Conservation (phyloP, 2,113 vertebrate genomes). For the Oryzias melastigma region DNA sequence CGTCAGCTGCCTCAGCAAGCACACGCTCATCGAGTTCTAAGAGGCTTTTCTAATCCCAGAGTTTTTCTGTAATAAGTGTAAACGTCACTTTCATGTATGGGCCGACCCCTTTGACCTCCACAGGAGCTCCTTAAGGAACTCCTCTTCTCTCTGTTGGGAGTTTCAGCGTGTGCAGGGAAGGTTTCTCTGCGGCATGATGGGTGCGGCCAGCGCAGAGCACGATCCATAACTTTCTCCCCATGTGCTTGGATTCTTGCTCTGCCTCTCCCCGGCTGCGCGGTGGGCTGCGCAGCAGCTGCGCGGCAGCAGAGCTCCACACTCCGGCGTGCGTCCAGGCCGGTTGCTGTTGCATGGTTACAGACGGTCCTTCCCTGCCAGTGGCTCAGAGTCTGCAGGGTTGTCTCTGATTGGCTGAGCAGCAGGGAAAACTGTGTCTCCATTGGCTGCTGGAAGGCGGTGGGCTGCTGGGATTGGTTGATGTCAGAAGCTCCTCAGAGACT, state of each 20-base stretch:
- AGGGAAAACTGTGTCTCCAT: slow-evolving; percentile 37
- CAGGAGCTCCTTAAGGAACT: too few species aligned
- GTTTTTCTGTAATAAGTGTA: too few species aligned
- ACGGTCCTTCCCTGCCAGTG: slow-evolving; percentile 54
- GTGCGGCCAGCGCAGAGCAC: slow-evolving; percentile 59
- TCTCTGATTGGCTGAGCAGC: slow-evolving; percentile 51
- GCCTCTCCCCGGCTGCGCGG: slow-evolving; percentile 30
- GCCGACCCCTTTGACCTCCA: too few species aligned
- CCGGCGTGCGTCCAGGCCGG: slow-evolving; percentile 47
- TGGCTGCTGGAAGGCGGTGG: slow-evolving; percentile 46
- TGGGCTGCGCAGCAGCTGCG: slow-evolving; percentile 38
- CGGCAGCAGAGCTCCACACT: slow-evolving; percentile 50
- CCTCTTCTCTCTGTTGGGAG: too few species aligned
- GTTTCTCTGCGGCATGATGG: slow-evolving; percentile 49
- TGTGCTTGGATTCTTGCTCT: slow-evolving; percentile 70
- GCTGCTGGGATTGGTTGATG: slow-evolving; percentile 59
- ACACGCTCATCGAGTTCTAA: too few species aligned
- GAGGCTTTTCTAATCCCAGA: too few species aligned
- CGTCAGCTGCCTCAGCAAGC: too few species aligned
- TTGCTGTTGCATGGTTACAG: slow-evolving; percentile 81
- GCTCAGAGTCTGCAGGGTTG: slow-evolving; percentile 42
- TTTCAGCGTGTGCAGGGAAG: slow-evolving; percentile 19
- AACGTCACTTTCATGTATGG: too few species aligned
- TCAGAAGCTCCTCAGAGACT: slow-evolving; percentile 69
- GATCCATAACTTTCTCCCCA: slow-evolving; percentile 73